A percentile compares a stretch with the other conserved stretches of the same genome.
phyloP scores from a whole-genome alignment of 64 coral and sea anemone species.

The Stichodactyla helianthus region DNA sequence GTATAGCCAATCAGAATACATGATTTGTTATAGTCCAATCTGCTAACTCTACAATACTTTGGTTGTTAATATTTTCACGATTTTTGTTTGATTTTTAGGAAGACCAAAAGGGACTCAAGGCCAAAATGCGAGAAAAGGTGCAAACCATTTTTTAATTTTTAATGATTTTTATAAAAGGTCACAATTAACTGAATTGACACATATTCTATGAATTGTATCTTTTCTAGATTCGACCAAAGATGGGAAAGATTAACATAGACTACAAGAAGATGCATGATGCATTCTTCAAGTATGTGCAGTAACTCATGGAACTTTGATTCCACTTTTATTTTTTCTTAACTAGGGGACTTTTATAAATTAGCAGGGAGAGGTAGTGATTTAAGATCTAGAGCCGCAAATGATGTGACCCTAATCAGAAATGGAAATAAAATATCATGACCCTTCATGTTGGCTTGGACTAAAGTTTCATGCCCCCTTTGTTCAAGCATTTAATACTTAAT shows the following conservation, averaged over 20 bases:
- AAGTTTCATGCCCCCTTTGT: no score
- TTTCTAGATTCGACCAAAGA: conserved; percentile 87
- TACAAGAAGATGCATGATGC: conserved; percentile 99
- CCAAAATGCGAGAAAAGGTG: conserved; percentile 99
- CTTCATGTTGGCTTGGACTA: no score
- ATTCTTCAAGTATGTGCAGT: conserved; percentile 92
- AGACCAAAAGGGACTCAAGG: conserved; percentile 94
- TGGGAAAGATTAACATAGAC: conserved; percentile 99
- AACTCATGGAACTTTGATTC: not conserved
- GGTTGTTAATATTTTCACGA: not conserved
- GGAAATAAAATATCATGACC: no score
- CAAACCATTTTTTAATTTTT: not conserved
- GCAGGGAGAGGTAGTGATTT: no score
- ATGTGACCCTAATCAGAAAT: no score
- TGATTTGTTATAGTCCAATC: no score
- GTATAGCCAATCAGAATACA: no score
- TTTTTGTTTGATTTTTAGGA: conserved; percentile 36
- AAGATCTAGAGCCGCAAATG: no score
- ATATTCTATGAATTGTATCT: not conserved
- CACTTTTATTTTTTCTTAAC: not conserved
- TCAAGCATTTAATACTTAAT: no score
- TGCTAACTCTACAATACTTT: not conserved
- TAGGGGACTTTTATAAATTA: no score
- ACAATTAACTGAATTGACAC: no score
- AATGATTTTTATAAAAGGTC: not conserved